Percentiles rank a stretch among this genome's conserved stretches.
Evolutionary conservation across 2,888 invertebrate species (phyloP).

Genomic region (Patella ulyssiponensis): DNA sequence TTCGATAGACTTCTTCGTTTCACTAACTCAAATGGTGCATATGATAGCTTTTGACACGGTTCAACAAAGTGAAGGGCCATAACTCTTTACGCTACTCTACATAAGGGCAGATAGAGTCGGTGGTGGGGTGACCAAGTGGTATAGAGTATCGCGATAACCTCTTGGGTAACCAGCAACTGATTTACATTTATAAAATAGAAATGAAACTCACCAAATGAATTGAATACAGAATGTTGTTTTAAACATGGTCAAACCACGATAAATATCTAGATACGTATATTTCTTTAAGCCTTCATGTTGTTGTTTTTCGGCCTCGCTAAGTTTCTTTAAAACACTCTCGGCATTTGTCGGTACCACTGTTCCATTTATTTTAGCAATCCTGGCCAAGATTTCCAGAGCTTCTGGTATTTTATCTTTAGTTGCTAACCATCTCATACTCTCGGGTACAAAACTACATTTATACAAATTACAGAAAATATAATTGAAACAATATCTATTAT

Average conservation of each 20-base stretch:
- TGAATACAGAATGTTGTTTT: background rate
- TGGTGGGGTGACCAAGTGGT: too few species aligned
- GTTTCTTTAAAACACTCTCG: conserved; percentile 24
- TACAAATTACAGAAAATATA: too few species aligned
- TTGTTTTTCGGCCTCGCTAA: conserved; percentile 15
- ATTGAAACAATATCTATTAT: too few species aligned
- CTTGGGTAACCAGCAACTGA: too few species aligned
- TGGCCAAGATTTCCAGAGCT: conserved; percentile 35
- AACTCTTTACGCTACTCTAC: too few species aligned
- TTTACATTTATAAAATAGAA: background rate
- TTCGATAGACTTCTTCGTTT: too few species aligned
- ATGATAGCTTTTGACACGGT: too few species aligned
- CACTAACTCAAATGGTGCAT: too few species aligned
- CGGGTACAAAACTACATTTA: conserved; percentile 42
- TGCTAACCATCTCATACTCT: conserved; percentile 48
- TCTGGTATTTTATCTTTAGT: conserved; percentile 34
- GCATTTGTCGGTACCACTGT: conserved; percentile 35
- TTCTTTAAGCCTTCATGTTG: background rate
- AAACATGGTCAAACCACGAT: background rate
- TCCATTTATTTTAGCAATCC: conserved; percentile 39
- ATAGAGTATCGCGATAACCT: too few species aligned
- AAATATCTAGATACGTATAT: conserved; percentile 22
- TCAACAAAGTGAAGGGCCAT: too few species aligned
- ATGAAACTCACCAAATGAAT: conserved; percentile 19
- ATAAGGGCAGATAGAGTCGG: too few species aligned